A percentile compares a stretch with the other conserved stretches of the same genome.
Conservation (phyloP, 2,797 vertebrate species). For the Melanogrammus aeglefinus region DNA sequence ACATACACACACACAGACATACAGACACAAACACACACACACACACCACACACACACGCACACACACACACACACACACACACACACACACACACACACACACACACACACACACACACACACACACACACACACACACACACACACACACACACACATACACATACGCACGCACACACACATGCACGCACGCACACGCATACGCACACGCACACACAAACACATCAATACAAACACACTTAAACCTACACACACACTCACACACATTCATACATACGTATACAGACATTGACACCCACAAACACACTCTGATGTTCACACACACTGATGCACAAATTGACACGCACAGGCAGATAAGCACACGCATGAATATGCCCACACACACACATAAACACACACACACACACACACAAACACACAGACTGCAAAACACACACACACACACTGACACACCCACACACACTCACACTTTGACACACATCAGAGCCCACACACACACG, state of each 20-base stretch:
- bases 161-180: conserved; percentile 18
- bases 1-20: conserved; percentile 8
- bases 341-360: conserved; percentile 6
- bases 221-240: conserved; percentile 1
- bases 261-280: not conserved
- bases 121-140: not conserved
- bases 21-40: not conserved
- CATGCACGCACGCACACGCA: too few species aligned
- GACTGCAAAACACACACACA: not conserved
- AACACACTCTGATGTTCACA: conserved; percentile 7
- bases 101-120: not conserved
- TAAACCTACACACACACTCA: not conserved
- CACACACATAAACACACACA: not conserved
- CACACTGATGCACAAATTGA: not conserved
- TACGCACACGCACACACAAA: conserved; percentile 15
- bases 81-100: not conserved
- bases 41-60: not conserved
- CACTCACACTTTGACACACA: not conserved
- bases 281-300: conserved; percentile 5
- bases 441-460: conserved; percentile 3
- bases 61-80: not conserved
- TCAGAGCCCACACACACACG: not conserved
- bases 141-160: not conserved
- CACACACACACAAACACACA: conserved; percentile 9
- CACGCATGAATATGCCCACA: not conserved